Conservation (phyloP, 2,113 vertebrate species). For the Catharus fuscescens region DNA sequence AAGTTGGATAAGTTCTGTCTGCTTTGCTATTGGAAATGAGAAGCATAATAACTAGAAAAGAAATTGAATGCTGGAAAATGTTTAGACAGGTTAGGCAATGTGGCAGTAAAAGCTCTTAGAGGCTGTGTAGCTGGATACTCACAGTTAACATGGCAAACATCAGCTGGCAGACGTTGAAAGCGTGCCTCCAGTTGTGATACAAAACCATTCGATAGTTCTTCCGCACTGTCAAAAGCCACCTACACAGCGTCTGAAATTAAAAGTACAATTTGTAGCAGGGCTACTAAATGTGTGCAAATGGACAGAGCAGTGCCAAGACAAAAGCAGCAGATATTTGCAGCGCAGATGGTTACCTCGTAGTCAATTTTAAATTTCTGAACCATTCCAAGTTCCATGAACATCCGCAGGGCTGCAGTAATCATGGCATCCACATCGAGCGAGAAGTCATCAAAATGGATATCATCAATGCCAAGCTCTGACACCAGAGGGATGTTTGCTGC, state of each 20-base stretch:
- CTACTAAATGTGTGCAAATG: background rate
- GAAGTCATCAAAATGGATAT: constrained; percentile 98
- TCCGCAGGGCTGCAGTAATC: constrained; percentile 94
- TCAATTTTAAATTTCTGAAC: constrained; percentile 99
- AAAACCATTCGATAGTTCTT: constrained; percentile 99
- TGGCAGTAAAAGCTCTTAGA: background rate
- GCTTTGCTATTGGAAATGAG: background rate
- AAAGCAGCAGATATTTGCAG: constrained; percentile 12
- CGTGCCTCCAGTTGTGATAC: constrained; percentile 99
- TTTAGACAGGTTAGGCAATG: background rate
- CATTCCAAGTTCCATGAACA: constrained; percentile 99
- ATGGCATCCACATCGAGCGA: constrained; percentile 96
- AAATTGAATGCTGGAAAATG: background rate
- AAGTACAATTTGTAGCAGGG: constrained; percentile 42
- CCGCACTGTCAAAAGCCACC: constrained; percentile 97
- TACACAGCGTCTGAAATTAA: constrained; percentile 89
- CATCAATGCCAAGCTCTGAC: constrained; percentile 92
- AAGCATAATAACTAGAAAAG: background rate
- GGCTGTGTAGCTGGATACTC: constrained; percentile 52
- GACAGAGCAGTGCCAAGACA: constrained; percentile 5
- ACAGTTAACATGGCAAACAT: constrained; percentile 98
- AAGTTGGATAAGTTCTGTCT: background rate
- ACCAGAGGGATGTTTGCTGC: constrained; percentile 94
- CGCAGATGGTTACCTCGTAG: constrained; percentile 88
- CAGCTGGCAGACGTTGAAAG: constrained; percentile 98